Evolutionary conservation across 2,113 vertebrate genomes (phyloP), one percentile per base, ranked within the genome.

Genomic region (Charadrius vociferus): DNA sequence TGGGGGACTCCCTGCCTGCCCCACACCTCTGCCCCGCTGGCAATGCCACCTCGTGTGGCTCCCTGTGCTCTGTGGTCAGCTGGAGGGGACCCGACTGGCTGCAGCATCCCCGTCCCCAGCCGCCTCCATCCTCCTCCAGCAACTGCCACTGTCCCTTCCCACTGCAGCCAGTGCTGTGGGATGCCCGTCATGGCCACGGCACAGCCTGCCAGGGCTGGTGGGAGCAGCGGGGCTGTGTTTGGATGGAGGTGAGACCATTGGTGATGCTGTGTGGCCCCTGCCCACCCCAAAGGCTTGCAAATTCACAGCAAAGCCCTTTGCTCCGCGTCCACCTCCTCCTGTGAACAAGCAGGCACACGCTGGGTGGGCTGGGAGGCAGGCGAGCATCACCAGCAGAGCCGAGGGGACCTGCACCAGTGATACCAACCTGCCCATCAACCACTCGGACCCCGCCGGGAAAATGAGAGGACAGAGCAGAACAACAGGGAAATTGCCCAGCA

Each of bases 301-400:
- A 66, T 14, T n/a, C 62, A 5, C 3, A 21, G 22, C 18, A 24
- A 77, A 77, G 10, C 34, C 36, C 22, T 36, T 71, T 21, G 50
- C 14, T 61, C 15, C 13, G 3, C 0, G 2, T 37, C n/a, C 34
- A 12, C 5, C 20, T 56, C 53, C 50, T 39, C n/a, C n/a, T 17
- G 61, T 0, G 2, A 67, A 8, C 7, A 15, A 20, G 19, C 70
- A 36, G 41, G 27, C 8, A 7, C 14, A 12, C 0, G 1, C 47
- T 23, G 45, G 71, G 65, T 1, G 4, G 50, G 56, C 62, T 27
- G 47, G 27, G 55, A 80, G 49, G n/a, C 19, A 2, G 20, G 30
- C 0, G 1, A 80, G 59, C 24, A 22, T 39, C 0, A 0, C 34
- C 0, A 5, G 27, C 0, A 3, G 53, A 41, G 32, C 1, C 0